A percentile compares a stretch with the other conserved stretches of the same genome.
These are phyloP conservation scores for Scolopax bukidnonensis DNA, from an alignment of 2,797 vertebrate species.

Conservation along the genomic window DNA sequence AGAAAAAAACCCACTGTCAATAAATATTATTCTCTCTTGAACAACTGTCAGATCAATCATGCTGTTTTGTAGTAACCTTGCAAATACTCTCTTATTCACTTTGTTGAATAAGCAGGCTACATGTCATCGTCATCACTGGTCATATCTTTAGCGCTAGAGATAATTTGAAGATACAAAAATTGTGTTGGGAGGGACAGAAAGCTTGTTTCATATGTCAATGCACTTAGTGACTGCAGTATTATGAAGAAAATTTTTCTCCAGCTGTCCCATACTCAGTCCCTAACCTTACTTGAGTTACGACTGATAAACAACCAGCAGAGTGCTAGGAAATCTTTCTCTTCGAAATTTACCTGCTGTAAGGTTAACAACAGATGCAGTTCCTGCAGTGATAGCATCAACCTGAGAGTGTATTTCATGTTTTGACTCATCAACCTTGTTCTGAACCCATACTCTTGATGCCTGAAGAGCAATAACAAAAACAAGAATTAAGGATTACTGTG, in stretches of 20 bases:
- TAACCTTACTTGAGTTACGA: background rate
- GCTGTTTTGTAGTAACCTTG: background rate
- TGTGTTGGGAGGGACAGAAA: background rate
- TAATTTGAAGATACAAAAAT: background rate
- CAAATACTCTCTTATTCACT: background rate
- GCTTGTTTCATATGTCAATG: background rate
- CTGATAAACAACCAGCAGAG: background rate
- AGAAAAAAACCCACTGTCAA: background rate
- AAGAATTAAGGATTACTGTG: background rate
- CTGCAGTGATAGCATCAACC: conserved; percentile 98
- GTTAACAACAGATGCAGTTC: conserved; percentile 99
- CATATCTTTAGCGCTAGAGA: background rate
- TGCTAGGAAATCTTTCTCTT: background rate
- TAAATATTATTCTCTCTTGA: background rate
- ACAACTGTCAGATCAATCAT: background rate
- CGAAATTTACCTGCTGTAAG: conserved; percentile 92
- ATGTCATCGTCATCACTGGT: background rate
- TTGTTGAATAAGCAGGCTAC: background rate
- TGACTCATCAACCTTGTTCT: conserved; percentile 99
- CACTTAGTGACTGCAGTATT: fast-evolving
- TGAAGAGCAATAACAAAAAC: conserved; percentile 73
- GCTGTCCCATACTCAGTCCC: background rate
- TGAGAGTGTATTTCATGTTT: conserved; percentile 99
- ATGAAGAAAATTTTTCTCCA: background rate
- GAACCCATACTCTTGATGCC: conserved; percentile 98